Percentiles rank a stretch among this genome's conserved stretches.
Evolutionary conservation across 1,140 invertebrate species (phyloP).

Genomic region (Psix sp.): DNA sequence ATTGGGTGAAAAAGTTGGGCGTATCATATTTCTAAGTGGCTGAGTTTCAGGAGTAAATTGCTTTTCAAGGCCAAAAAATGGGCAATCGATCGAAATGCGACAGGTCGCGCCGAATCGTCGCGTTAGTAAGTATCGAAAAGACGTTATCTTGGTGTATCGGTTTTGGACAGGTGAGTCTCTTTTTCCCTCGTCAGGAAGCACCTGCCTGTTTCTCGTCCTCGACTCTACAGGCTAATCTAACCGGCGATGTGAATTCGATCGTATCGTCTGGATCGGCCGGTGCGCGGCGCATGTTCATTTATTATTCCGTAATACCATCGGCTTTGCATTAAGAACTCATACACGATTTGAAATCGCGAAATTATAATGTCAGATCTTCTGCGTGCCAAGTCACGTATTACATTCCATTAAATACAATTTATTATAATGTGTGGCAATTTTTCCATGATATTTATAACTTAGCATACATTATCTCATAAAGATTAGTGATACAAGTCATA

Average conservation of each 20-base stretch:
- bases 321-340: constrained; percentile 53
- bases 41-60: constrained; percentile 42
- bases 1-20: constrained; percentile 2
- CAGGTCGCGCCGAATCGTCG: constrained; percentile 54
- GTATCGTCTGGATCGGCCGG: constrained; percentile 57
- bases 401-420: constrained; percentile 48
- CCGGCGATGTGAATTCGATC: constrained; percentile 58
- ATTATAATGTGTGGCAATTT: constrained; percentile 44
- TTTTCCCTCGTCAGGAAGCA: constrained; percentile 63
- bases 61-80: constrained; percentile 51
- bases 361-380: constrained; percentile 50
- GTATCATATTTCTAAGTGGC: constrained; percentile 37
- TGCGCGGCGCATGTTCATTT: constrained; percentile 60
- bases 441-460: constrained; percentile 17
- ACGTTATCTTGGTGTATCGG: constrained; percentile 65
- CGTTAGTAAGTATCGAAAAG: constrained; percentile 58
- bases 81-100: constrained; percentile 54
- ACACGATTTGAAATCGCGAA: constrained; percentile 52
- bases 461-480: constrained; percentile 32
- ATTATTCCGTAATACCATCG: constrained; percentile 59
- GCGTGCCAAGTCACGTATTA: constrained; percentile 45
- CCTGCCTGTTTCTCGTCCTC: constrained; percentile 61
- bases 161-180: constrained; percentile 64
- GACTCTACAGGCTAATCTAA: constrained; percentile 56
- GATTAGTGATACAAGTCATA: constrained; percentile 10